These are phyloP conservation scores for Bombycilla garrulus DNA, from an alignment of 2,113 vertebrate species.

Conservation along the genomic window DNA sequence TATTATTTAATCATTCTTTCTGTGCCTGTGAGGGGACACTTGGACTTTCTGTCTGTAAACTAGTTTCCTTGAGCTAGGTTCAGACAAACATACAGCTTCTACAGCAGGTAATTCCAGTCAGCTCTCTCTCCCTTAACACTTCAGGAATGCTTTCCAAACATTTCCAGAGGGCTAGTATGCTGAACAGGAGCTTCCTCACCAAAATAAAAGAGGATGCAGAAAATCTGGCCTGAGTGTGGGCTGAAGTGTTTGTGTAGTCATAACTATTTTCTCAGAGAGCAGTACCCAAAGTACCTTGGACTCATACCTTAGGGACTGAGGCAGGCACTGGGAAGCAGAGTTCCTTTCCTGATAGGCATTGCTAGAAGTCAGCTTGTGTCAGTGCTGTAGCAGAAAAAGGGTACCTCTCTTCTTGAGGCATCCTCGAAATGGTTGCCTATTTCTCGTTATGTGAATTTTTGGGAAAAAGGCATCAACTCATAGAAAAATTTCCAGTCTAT, in stretches of 20 bases:
- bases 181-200: not conserved
- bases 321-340: not conserved
- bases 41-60: not conserved
- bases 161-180: not conserved
- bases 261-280: not conserved
- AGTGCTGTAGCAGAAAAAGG: not conserved
- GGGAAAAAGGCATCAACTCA: not conserved
- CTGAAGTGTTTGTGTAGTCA: not conserved
- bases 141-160: not conserved
- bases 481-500: not conserved
- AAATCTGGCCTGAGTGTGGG: not conserved
- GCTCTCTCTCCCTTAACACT: not conserved
- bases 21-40: not conserved
- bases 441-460: not conserved
- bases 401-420: not conserved
- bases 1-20: not conserved
- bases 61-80: not conserved
- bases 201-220: not conserved
- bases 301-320: not conserved
- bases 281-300: not conserved
- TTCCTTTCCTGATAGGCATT: not conserved
- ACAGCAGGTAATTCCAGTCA: not conserved
- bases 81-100: not conserved
- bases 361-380: not conserved
- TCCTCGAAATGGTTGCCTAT: not conserved